Conservation (phyloP, 2,888 invertebrate species). For the Eutolmus rufibarbis region DNA sequence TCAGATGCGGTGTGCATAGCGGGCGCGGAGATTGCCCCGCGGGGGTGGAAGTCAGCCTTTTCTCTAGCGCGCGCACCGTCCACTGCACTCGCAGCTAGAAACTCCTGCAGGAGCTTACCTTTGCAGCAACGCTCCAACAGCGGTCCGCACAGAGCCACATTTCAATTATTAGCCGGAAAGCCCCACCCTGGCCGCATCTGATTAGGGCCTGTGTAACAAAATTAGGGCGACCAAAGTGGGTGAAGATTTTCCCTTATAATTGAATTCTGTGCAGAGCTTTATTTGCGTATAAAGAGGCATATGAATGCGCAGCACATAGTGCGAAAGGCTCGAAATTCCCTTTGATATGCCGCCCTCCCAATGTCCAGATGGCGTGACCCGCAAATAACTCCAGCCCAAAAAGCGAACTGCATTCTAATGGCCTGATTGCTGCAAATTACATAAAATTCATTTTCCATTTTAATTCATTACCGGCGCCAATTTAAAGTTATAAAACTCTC, state of each 20-base stretch:
- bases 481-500: neutral
- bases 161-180: conserved; percentile 10
- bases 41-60: neutral
- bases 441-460: neutral
- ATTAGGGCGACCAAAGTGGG: neutral
- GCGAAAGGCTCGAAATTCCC: neutral
- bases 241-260: conserved; percentile 33
- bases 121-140: neutral
- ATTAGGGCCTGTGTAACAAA: neutral
- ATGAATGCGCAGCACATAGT: neutral
- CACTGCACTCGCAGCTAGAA: neutral
- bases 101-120: neutral
- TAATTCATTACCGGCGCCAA: neutral
- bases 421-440: neutral
- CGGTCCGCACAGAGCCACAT: neutral
- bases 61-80: neutral
- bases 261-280: conserved; percentile 40
- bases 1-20: neutral
- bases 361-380: neutral
- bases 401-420: neutral
- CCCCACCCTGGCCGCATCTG: neutral
- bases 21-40: neutral
- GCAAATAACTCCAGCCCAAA: neutral
- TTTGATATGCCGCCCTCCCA: neutral
- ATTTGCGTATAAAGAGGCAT: conserved; percentile 13